Conservation (phyloP, 1,140 invertebrate species). For the Harpegnathos saltator region DNA sequence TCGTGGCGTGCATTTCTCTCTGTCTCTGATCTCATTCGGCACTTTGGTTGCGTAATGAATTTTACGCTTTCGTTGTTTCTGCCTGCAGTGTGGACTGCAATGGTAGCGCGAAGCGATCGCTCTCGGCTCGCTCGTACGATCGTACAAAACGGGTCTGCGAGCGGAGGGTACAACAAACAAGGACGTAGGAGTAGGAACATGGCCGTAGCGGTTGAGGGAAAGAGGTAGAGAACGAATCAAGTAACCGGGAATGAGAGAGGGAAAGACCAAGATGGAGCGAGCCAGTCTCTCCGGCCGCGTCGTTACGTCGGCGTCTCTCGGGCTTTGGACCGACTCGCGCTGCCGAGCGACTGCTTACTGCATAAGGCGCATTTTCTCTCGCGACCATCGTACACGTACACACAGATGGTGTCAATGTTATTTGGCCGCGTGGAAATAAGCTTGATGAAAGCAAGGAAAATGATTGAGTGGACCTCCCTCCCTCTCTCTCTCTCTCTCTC, state of each 20-base stretch:
- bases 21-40: no score
- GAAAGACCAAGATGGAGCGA: slow-evolving; percentile 8
- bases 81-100: no score
- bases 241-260: neutral
- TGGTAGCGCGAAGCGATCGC: no score
- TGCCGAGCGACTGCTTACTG: slow-evolving; percentile 14
- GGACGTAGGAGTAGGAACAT: no score
- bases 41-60: neutral
- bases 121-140: no score
- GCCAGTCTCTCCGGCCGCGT: neutral
- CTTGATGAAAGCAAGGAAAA: no score
- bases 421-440: neutral
- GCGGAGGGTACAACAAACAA: no score
- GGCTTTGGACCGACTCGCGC: neutral
- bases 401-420: neutral
- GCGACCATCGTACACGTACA: slow-evolving; percentile 4
- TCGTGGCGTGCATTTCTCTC: neutral
- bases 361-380: slow-evolving; percentile 56
- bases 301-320: slow-evolving; percentile 25
- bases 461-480: no score
- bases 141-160: no score
- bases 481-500: no score
- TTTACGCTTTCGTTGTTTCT: slow-evolving; percentile 10
- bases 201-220: no score
- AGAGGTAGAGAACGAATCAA: no score